phyloP scores from a whole-genome alignment of 2,113 vertebrate genomes.

The Neodon shergylaensis region DNA sequence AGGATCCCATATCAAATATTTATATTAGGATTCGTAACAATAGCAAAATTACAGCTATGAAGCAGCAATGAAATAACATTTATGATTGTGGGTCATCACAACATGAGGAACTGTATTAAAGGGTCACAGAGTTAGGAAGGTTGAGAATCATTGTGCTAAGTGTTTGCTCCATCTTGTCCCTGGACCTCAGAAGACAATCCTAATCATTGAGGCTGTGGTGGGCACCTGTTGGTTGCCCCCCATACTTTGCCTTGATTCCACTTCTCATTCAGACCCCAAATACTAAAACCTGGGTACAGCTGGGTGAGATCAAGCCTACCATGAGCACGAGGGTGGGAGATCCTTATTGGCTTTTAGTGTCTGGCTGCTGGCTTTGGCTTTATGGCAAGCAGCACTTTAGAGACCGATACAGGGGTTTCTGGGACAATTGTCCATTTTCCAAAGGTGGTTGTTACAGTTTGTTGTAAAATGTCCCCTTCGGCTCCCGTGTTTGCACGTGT shows the following conservation, averaged over 20 bases:
- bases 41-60: neutral
- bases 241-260: neutral
- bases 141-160: neutral
- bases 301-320: neutral
- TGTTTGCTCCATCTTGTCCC: too few species aligned
- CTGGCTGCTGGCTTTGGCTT: neutral
- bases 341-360: neutral
- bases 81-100: neutral
- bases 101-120: neutral
- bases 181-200: neutral
- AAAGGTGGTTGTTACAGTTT: neutral
- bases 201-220: neutral
- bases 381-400: neutral
- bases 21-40: neutral
- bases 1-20: neutral
- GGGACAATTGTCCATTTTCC: neutral
- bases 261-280: neutral
- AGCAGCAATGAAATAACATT: neutral
- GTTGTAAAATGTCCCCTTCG: neutral
- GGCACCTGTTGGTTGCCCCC: neutral
- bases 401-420: neutral
- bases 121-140: neutral
- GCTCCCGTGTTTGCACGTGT: neutral
- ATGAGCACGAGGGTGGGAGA: neutral
- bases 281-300: conserved; percentile 4